Base-by-base conservation (phyloP, 2,113 vertebrate species). In the Ictidomys tridecemlineatus region DNA sequence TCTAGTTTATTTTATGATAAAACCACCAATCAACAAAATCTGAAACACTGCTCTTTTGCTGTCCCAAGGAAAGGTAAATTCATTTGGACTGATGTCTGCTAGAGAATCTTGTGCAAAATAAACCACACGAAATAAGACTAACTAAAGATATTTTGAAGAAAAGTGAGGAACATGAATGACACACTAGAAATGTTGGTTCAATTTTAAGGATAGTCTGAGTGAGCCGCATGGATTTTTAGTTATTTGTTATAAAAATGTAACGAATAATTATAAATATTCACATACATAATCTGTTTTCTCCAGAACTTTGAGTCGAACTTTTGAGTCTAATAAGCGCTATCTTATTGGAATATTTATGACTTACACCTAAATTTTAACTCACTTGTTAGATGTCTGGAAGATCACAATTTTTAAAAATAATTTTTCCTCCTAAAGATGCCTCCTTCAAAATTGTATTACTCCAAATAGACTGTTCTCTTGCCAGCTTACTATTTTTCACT, bases 391-490 rank as follows among this genome's bases (percentile, higher is more conserved):
- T 95, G 61, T 63, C 94, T 95, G 39, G 51, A 91, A 92, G 45
- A 95, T n/a, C n/a, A 24, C 51, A 37, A 34, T 14, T 42, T 51
- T 51, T 14, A 51, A 51, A 56, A 56, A 20, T 51, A n/a, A 63
- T 20, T 94, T 89, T 98, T 97, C 97, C 61, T 73, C 34, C 82
- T 97, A 67, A 51, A 94, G 86, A 96, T 95, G 91, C 74, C 74
- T 85, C 90, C 78, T 97, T 94, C 74, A 83, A 97, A 96, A 11
- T 95, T 95, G 90, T 91, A 74, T 94, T 97, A 95, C 80, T 96
- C 98, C 97, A 84, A 96, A 98, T 92, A 97, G 82, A 53, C 26
- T 84, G 82, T 97, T 94, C 94, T 93, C 67, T 51, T 85, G 2
- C 85, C 88, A 94, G 76, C 34, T 94, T 95, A 72, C 89, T 89